Evolutionary conservation across 30 jellyfish, hydroid and myxozoan genomes (phyloP).

Genomic region (Aurelia aurita): DNA sequence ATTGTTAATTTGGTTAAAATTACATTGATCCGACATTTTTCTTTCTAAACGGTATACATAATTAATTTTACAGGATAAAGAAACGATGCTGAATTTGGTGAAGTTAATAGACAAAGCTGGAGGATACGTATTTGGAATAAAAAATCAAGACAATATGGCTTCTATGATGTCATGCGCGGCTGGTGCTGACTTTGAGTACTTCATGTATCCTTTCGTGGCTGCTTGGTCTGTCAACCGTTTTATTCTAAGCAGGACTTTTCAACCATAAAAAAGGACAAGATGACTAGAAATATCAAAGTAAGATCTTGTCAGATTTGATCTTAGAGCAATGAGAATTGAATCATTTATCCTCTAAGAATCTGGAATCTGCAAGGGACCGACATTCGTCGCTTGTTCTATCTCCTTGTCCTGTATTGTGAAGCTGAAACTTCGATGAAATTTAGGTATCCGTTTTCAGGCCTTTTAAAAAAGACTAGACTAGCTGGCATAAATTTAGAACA

Average conservation of each 20-base stretch:
- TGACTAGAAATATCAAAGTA: neutral
- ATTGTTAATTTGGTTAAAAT: neutral
- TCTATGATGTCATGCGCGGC: constrained; percentile 96
- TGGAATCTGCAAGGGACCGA: too few relatives aligned
- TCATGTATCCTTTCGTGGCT: constrained; percentile 78
- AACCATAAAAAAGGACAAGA: too few relatives aligned
- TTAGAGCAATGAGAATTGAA: too few relatives aligned
- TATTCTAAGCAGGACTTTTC: neutral
- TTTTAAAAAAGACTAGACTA: too few relatives aligned
- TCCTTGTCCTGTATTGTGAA: too few relatives aligned
- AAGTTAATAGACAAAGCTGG: constrained; percentile 88
- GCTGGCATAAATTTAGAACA: too few relatives aligned
- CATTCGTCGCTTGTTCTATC: too few relatives aligned
- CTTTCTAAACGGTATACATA: neutral
- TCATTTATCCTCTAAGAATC: too few relatives aligned
- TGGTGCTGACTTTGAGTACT: constrained; percentile 91
- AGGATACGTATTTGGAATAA: constrained; percentile 94
- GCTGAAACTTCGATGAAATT: too few relatives aligned
- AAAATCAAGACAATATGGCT: constrained; percentile 73
- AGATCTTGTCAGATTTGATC: neutral
- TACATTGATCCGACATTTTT: neutral
- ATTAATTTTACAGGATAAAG: constrained; percentile 73
- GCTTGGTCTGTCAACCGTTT: neutral
- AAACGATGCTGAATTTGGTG: constrained; percentile 78
- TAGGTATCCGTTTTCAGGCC: too few relatives aligned